Evolutionary conservation across 2,888 invertebrate genomes (phyloP).

Genomic region (Oithona nana): DNA sequence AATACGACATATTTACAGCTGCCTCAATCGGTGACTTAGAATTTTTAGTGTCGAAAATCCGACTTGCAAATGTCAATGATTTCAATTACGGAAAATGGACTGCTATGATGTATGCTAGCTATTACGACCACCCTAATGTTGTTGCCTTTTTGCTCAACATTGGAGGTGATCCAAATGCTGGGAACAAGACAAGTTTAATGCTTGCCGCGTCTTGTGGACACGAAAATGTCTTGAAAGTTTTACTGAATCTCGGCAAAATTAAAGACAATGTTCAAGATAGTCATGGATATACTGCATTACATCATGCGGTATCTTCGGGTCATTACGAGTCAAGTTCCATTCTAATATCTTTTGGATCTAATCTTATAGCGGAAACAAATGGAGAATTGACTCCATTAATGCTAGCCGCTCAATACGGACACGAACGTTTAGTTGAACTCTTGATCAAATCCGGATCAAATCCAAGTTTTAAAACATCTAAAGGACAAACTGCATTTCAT

Average conservation of each 20-base stretch:
- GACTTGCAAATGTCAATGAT: background rate
- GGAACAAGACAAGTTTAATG: conserved; percentile 31
- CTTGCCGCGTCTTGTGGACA: conserved; percentile 35
- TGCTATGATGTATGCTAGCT: conserved; percentile 31
- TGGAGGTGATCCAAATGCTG: conserved; percentile 19
- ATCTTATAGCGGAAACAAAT: background rate
- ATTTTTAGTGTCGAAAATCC: background rate
- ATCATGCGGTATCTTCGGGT: conserved; percentile 30
- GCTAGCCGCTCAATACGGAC: conserved; percentile 19
- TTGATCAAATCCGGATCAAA: conserved; percentile 28
- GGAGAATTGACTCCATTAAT: background rate
- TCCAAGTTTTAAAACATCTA: conserved; percentile 22
- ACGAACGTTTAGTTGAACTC: conserved; percentile 29
- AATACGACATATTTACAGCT: conserved; percentile 1
- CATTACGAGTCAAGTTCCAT: background rate
- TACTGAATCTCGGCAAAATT: conserved; percentile 25
- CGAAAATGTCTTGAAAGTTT: conserved; percentile 27
- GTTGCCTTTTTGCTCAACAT: conserved; percentile 25
- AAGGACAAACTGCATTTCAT: background rate
- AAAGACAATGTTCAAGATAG: conserved; percentile 27
- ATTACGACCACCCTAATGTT: conserved; percentile 29
- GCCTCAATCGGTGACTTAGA: conserved; percentile 8
- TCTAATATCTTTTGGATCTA: background rate
- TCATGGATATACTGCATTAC: conserved; percentile 30
- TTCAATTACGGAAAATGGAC: conserved; percentile 30